phyloP scores from a whole-genome alignment of 2,888 invertebrate species.

The Microplitis manilae region DNA sequence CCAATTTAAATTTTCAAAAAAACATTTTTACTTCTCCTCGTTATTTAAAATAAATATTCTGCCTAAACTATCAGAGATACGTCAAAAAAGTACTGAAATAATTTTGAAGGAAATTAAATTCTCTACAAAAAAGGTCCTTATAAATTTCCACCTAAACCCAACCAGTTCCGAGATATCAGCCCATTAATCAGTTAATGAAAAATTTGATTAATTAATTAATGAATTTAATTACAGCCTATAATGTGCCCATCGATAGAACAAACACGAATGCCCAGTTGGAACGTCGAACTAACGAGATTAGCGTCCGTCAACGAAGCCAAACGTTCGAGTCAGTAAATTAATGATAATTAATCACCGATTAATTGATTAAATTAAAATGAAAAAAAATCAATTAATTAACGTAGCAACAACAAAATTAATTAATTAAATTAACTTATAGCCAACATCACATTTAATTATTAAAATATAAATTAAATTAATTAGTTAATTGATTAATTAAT shows the following conservation, averaged over 20 bases:
- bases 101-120: too few relatives aligned
- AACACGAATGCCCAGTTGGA: constrained; percentile 65
- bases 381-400: background rate
- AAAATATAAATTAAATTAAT: background rate
- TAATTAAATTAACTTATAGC: background rate
- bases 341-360: background rate
- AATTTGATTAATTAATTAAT: background rate
- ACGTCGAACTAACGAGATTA: constrained; percentile 66
- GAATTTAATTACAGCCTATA: constrained; percentile 47
- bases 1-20: too few relatives aligned
- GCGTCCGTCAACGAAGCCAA: constrained; percentile 67
- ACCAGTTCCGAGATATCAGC: background rate
- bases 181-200: background rate
- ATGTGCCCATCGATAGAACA: constrained; percentile 65
- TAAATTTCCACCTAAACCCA: background rate
- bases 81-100: too few relatives aligned
- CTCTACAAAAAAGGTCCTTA: too few relatives aligned
- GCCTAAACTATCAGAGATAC: too few relatives aligned
- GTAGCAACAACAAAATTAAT: background rate
- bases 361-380: background rate
- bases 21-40: too few relatives aligned
- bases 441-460: background rate
- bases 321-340: constrained; percentile 61
- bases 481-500: background rate
- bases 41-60: too few relatives aligned